Base-by-base conservation (phyloP, 2,888 invertebrate genomes). In the Lithophane ornitopus region DNA sequence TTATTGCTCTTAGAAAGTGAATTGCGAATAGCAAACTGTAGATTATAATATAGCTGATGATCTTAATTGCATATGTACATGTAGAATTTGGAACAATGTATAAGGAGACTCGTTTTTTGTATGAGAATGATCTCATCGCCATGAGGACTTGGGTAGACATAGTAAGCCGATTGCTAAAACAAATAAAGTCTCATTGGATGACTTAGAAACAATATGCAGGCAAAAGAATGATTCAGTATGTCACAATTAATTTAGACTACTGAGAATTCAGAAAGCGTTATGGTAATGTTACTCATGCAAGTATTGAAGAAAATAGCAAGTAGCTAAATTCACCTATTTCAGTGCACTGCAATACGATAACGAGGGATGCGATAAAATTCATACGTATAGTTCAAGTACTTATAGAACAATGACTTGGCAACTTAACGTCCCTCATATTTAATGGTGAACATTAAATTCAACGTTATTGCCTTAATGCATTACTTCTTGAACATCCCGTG, bases 71-170 rank as follows among this genome's bases (percentile, higher is more conserved):
- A 89, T 88, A 34, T 34, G 34, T 34, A 81, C 70, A 81, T 66
- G 73, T 79, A 80, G 66, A 81, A 78, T 86, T 81, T 87, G 72
- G 68, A 82, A 87, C 85, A 87, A 85, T 85, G 78, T 85, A 75
- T 75, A 72, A 77, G 63, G 69, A 52, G 76, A 82, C 66, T 72
- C 68, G 76, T 76, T 88, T 90, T 92, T 91, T 92, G 88, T 88
- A 79, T 75, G 59, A 81, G 74, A 74, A 88, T 93, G 93, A 93
- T 91, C 89, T 93, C 93, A 93, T 72, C 85, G 70, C 77, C 90
- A 91, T 89, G 90, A 91, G 91, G 92, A 90, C 85, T 88, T 87
- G 80, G 81, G 83, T 83, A 87, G 88, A 89, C 75, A 71, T 68
- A 73, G 78, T 75, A 81, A 73, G 71, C 69, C 68, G 73, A 82